phyloP scores from a whole-genome alignment of 2,797 vertebrate genomes.

The Brachyrhaphis roseni region DNA sequence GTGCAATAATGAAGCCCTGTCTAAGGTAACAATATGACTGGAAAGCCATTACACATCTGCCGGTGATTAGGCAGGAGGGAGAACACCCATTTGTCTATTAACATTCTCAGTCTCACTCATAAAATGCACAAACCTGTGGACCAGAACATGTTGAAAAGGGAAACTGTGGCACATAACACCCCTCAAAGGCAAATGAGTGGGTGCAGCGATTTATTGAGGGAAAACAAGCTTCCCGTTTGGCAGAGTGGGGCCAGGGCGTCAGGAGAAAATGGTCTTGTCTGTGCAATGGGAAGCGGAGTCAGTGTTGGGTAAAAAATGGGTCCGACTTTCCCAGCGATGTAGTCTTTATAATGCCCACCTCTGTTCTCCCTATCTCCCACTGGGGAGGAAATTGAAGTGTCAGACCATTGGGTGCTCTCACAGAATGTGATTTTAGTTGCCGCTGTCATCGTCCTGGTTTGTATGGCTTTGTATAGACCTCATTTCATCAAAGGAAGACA shows the following conservation, averaged over 20 bases:
- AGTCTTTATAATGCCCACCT: slow-evolving; percentile 70
- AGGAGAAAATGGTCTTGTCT: slow-evolving; percentile 71
- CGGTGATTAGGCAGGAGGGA: slow-evolving; percentile 60
- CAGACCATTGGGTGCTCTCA: slow-evolving; percentile 65
- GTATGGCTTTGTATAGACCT: slow-evolving; percentile 59
- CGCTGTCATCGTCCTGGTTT: slow-evolving; percentile 54
- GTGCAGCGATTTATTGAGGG: slow-evolving; percentile 57
- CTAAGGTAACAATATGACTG: slow-evolving; percentile 75
- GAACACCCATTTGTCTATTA: slow-evolving; percentile 47
- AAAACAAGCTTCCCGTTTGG: slow-evolving; percentile 69
- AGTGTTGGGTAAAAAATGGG: slow-evolving; percentile 64
- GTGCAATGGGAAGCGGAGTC: slow-evolving; percentile 43
- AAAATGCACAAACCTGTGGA: slow-evolving; percentile 54
- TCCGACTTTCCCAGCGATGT: slow-evolving; percentile 55
- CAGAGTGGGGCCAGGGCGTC: slow-evolving; percentile 38
- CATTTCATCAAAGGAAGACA: slow-evolving; percentile 61
- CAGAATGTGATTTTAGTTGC: slow-evolving; percentile 71
- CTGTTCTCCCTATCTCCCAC: slow-evolving; percentile 75
- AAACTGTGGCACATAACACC: slow-evolving; percentile 47
- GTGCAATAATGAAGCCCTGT: slow-evolving; percentile 73
- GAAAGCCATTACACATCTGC: slow-evolving; percentile 72
- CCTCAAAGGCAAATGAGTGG: slow-evolving; percentile 51
- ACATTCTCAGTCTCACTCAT: slow-evolving; percentile 30
- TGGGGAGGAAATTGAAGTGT: slow-evolving; percentile 81
- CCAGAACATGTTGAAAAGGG: slow-evolving; percentile 36